Base-by-base conservation (phyloP, 2,888 invertebrate species). In the Cynaeus angustus region DNA sequence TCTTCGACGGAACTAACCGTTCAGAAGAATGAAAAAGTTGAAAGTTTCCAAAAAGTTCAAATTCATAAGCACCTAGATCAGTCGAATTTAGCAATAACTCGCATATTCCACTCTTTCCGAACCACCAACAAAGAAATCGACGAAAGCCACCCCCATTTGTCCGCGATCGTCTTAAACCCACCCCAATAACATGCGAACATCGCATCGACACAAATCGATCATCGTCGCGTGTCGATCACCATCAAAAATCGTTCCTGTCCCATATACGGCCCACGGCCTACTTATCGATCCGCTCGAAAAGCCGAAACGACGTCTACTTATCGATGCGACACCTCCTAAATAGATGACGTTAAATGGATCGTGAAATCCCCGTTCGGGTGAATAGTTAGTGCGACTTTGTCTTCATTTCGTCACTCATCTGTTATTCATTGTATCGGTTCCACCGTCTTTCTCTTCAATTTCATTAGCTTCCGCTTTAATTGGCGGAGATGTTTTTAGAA, bases 381-480 rank as follows among this genome's bases (percentile, higher is more conserved):
- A 77, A 74, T 77, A 78, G 79, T 79, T 79, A 75, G 74, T 73
- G 75, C 71, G 77, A 82, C 80, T 82, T 82, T 79, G 80, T 82
- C 81, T 82, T 79, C 81, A 78, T 82, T 82, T 81, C 80, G 79
- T 77, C 80, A 79, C 78, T 82, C 82, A 83, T 83, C 81, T 81
- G 82, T 83, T 83, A 83, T 83, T 83, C 83, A 83, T 83, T 82
- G 81, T 82, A 82, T 82, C 80, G 82, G 81, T 78, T 80, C 77
- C 74, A 73, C 65, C 73, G 56, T n/a, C 56, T 72, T 73, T 72
- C 61, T 65, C 59, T 77, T 79, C 76, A 78, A 78, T 78, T 77
- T 75, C 78, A 78, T 79, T 78, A 78, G 67, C 72, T 30, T 55
- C 43, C 50, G 43, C n/a, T 48, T 58, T 59, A 58, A 56, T 56